Evolutionary conservation across 2,888 invertebrate genomes (phyloP), one percentile per base, ranked within the genome.

Genomic region (Theretra japonica): DNA sequence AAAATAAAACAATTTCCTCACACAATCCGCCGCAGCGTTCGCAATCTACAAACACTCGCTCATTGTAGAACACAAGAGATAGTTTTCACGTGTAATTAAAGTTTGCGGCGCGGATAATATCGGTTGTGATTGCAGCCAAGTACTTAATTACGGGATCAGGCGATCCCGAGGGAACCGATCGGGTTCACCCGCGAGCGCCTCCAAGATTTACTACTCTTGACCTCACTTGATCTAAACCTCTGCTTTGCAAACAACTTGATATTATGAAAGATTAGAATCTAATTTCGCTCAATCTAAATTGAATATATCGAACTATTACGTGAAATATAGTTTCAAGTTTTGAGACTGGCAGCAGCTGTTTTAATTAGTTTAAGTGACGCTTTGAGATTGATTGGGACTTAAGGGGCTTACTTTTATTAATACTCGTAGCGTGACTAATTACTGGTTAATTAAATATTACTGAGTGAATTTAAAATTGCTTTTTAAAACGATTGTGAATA

Each of bases 161-260:
- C 76, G 76, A 78, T 84, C 86, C 82, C 83, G 68, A 69, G 85
- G 83, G 86, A 84, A 75, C 79, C 80, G 82, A 88, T 86, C 80
- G 76, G 78, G 80, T 82, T 79, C 65, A 79, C 77, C 76, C 74
- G 81, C 79, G 77, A 83, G 83, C 81, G 83, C 80, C 82, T 82
- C 77, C 72, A 85, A 87, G 90, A 91, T 91, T 91, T 89, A 91
- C 86, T 82, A 83, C 84, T 86, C 83, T 88, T 89, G 90, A 89
- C 90, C 91, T 84, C 83, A 85, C 86, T 89, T 89, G 87, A 88
- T 86, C 86, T 73, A 72, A 75, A 75, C 75, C 76, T 82, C 79
- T 69, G 69, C 59, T 72, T 53, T 68, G 79, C 76, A 75, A 82
- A 81, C 81, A 83, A 84, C 78, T 79, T 82, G 79, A 86, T 81